phyloP scores from a whole-genome alignment of 2,888 invertebrate species.

The Spilarctia lutea region DNA sequence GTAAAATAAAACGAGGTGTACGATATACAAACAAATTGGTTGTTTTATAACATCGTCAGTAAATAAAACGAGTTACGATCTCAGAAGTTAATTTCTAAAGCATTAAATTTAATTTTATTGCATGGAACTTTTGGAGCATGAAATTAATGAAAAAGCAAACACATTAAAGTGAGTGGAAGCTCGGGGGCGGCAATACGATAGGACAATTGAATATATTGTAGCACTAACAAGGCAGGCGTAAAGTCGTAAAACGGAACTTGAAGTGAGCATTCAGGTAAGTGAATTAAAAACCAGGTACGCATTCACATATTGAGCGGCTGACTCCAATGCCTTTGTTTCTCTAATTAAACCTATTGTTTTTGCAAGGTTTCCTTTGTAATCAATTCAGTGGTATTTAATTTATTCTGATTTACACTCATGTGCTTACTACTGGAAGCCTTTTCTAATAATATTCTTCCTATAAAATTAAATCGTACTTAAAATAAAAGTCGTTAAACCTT shows the following conservation, averaged over 20 bases:
- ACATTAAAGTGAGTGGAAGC: conserved; percentile 55
- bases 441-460: too few relatives aligned
- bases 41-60: conserved; percentile 21
- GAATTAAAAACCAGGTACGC: conserved; percentile 58
- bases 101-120: conserved; percentile 50
- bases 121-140: conserved; percentile 43
- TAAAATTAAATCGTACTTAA: too few relatives aligned
- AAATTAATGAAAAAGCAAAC: conserved; percentile 57
- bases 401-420: background rate
- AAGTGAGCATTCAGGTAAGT: conserved; percentile 58
- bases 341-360: conserved; percentile 15
- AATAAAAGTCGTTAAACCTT: too few relatives aligned
- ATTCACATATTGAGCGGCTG: conserved; percentile 35
- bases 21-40: background rate
- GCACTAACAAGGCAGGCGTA: conserved; percentile 54
- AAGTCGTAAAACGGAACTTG: conserved; percentile 59
- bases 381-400: background rate
- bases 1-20: background rate
- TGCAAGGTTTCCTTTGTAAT: background rate
- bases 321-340: conserved; percentile 27
- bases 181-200: conserved; percentile 41
- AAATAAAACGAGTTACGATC: conserved; percentile 42
- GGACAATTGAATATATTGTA: conserved; percentile 61
- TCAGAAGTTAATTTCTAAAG: conserved; percentile 38
- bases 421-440: background rate